Base-by-base conservation (phyloP, 1,140 invertebrate species). In the Venturia canescens region DNA sequence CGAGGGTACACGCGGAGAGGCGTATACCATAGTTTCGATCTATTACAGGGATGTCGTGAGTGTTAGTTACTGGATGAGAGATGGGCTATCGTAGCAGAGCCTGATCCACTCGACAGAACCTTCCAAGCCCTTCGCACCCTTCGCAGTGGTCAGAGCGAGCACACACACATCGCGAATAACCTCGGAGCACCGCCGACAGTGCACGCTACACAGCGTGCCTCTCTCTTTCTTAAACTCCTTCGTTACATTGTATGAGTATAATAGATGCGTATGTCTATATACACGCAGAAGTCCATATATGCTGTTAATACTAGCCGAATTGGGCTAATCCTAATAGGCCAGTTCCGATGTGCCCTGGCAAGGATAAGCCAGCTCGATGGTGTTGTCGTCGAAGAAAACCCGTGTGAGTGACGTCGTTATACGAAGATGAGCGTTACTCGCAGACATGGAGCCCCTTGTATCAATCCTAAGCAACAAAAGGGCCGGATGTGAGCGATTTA, bases 271-370 rank as follows among this genome's bases (percentile, higher is more conserved):
- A 21, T 29, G 31, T 69, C 21, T 70, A n/a, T 26, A n/a, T 70
- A 70, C 18, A 70, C 11, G 13, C 38, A 31, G n/a, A n/a, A n/a
- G n/a, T 38, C 16, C 4, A 57, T 70, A 50, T 74, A 27, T 48
- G 27, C 16, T 53, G 38, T 34, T 71, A 71, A 27, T 74, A 53
- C 71, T 74, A 3, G 11, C 48, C 71, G 71, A 74, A 74, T 74
- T 74, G 71, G 71, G 71, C 71, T 74, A 74, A 74, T 74, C 71
- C 71, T 74, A 74, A 74, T 74, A 74, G 38, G 71, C 71, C 71
- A 53, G 71, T 74, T 53, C 53, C 38, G 44, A 74, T 74, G 44
- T 74, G n/a, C n/a, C 34, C 69, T n/a, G n/a, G 0, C 16, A 26
- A 23, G 69, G 34, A 15, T 26, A 71, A 38, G 13, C 60, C 60